A percentile compares a stretch with the other conserved stretches of the same genome.
These are phyloP conservation scores for Neofelis nebulosa DNA, from an alignment of 2,113 vertebrate genomes.

Conservation along the genomic window DNA sequence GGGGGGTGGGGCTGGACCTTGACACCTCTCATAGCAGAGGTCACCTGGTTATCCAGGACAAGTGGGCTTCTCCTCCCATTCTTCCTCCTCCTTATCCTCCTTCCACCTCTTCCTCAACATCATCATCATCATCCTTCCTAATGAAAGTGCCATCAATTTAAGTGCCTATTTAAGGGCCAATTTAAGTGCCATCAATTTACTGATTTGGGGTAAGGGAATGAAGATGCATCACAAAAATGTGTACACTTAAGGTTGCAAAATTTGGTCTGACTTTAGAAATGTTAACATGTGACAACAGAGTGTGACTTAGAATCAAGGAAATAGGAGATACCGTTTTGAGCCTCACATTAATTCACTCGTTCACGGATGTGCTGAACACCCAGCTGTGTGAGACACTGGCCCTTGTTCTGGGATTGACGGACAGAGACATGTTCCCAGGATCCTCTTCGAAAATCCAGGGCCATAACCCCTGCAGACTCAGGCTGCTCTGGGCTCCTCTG, in stretches of 20 bases:
- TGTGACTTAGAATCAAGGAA: not conserved
- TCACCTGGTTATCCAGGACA: not conserved
- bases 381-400: not conserved
- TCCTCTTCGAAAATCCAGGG: not conserved
- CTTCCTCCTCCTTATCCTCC: not conserved
- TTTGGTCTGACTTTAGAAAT: not conserved
- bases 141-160: not conserved
- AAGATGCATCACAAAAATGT: not conserved
- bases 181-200: not conserved
- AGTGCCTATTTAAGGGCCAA: too few relatives aligned
- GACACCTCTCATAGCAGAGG: not conserved
- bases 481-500: not conserved
- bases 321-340: not conserved
- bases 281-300: not conserved
- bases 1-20: not conserved
- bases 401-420: not conserved
- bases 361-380: not conserved
- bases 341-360: not conserved
- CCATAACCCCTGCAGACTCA: not conserved
- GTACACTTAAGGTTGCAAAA: not conserved
- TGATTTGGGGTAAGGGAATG: not conserved
- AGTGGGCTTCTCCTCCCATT: not conserved
- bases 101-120: not conserved
- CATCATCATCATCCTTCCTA: not conserved
- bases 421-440: not conserved